A percentile compares a stretch with the other conserved stretches of the same genome.
Conservation (phyloP, 2,888 invertebrate genomes). For the Bruchidius siliquastri region DNA sequence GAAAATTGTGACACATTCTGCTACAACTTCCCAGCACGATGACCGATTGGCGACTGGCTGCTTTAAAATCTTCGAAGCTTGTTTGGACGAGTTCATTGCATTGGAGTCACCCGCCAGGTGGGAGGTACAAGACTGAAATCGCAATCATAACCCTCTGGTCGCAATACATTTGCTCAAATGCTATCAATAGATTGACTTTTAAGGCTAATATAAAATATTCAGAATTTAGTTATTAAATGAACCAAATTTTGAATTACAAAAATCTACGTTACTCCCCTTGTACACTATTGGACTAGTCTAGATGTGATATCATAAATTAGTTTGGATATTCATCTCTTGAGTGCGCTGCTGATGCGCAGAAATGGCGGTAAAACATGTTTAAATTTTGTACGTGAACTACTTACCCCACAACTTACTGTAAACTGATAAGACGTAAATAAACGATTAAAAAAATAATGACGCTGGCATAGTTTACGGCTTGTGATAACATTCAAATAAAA, state of each 20-base stretch:
- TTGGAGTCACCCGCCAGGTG: slow-evolving; percentile 23
- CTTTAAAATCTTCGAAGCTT: slow-evolving; percentile 47
- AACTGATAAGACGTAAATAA: neutral
- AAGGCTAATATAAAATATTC: neutral
- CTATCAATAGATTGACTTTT: neutral
- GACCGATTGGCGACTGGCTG: slow-evolving; percentile 49
- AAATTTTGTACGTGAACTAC: neutral
- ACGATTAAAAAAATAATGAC: neutral
- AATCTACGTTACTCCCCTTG: slow-evolving; percentile 18
- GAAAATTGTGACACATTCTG: slow-evolving; percentile 50
- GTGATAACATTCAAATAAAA: neutral
- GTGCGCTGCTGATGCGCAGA: slow-evolving; percentile 16
- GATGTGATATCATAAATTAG: slow-evolving; percentile 21
- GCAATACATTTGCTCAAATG: neutral
- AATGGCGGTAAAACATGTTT: neutral
- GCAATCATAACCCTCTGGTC: neutral
- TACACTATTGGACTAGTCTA: slow-evolving; percentile 16
- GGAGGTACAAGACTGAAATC: slow-evolving; percentile 9
- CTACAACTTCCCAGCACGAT: slow-evolving; percentile 45
- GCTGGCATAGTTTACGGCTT: neutral
- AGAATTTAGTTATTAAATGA: neutral
- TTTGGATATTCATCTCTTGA: slow-evolving; percentile 16
- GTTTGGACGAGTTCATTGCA: slow-evolving; percentile 46
- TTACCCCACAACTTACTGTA: neutral
- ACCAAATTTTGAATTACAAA: neutral